Percentiles rank a stretch among this genome's conserved stretches.
These are phyloP conservation scores for Pararge aegeria DNA, from an alignment of 1,140 invertebrate genomes.

Conservation along the genomic window DNA sequence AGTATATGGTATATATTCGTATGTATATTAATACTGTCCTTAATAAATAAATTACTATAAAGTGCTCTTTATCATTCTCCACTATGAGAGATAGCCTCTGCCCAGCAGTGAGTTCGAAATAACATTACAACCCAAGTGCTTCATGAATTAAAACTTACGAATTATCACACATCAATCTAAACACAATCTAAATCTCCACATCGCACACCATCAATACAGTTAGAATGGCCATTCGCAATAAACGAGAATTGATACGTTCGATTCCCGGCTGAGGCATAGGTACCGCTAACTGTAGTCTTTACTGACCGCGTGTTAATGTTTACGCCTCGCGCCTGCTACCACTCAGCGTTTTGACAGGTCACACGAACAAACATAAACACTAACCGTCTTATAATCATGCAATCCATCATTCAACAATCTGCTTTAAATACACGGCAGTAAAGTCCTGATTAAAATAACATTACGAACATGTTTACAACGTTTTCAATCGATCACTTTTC, in stretches of 20 bases:
- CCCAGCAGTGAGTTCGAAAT: no score
- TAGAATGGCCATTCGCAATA: constrained; percentile 1
- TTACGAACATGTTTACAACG: neutral
- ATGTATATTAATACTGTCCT: no score
- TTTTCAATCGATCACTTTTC: constrained; percentile 5
- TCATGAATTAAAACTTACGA: neutral
- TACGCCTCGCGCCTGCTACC: constrained; percentile 67
- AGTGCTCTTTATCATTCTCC: no score
- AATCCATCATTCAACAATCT: neutral
- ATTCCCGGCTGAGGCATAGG: constrained; percentile 25
- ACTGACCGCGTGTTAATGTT: constrained; percentile 56
- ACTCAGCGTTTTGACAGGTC: constrained; percentile 71
- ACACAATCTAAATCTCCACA: constrained; percentile 9
- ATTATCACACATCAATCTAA: constrained; percentile 10
- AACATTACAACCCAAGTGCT: constrained; percentile 8
- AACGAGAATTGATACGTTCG: constrained; percentile 34
- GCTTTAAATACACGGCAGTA: neutral
- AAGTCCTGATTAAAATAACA: constrained; percentile 7
- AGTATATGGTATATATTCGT: no score
- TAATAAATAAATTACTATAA: no score
- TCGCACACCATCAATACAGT: neutral
- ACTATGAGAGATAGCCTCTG: no score
- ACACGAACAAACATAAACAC: constrained; percentile 30
- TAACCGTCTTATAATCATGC: constrained; percentile 7
- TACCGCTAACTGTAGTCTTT: constrained; percentile 26